Evolutionary conservation across 2,113 vertebrate species (phyloP).

Genomic region (Gallinago jamesoni): DNA sequence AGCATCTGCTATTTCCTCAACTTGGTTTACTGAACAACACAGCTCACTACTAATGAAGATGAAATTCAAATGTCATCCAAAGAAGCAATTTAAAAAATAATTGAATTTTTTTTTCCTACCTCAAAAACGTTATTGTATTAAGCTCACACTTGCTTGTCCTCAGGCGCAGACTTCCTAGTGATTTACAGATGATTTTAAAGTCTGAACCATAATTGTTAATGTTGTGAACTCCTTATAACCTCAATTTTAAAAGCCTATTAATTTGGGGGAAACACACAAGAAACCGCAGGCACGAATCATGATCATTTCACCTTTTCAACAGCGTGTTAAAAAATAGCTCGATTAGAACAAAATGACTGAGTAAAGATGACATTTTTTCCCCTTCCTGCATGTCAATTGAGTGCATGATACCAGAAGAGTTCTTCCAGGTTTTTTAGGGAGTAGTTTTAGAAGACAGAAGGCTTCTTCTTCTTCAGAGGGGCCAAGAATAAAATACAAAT

Average conservation of each 20-base stretch:
- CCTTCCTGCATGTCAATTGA: neutral
- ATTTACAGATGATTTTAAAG: constrained; percentile 3
- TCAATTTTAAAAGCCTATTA: neutral
- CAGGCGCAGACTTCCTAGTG: neutral
- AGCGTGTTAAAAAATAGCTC: neutral
- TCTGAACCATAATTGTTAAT: neutral
- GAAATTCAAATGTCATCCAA: constrained; percentile 29
- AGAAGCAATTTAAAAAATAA: neutral
- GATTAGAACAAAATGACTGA: neutral
- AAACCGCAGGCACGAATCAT: neutral
- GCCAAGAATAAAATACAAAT: neutral
- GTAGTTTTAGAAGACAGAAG: neutral
- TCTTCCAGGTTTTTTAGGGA: neutral
- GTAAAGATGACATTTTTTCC: neutral
- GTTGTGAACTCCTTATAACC: neutral
- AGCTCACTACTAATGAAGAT: neutral
- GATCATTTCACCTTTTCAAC: neutral
- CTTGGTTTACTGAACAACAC: neutral
- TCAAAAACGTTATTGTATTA: neutral
- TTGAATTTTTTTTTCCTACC: neutral
- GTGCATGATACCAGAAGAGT: neutral
- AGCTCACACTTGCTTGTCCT: neutral
- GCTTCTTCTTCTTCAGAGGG: neutral
- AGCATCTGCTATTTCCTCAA: constrained; percentile 1
- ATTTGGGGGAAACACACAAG: neutral